These are phyloP conservation scores for Cinclus mexicanus DNA, from an alignment of 2,113 vertebrate species.

Conservation along the genomic window DNA sequence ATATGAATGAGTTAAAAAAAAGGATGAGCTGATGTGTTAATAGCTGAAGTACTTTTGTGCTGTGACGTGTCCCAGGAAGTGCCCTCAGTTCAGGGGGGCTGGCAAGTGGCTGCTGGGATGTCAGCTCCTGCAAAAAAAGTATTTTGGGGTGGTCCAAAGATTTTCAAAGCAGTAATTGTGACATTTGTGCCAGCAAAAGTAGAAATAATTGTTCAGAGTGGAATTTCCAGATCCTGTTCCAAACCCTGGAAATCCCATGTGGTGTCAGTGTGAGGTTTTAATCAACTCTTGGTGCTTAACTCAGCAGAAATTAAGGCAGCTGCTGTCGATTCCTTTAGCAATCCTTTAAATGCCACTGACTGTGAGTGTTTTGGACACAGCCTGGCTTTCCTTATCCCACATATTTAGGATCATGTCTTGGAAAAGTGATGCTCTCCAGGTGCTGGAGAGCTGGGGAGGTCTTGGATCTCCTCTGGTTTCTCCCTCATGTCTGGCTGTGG, in stretches of 20 bases:
- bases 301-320: not conserved
- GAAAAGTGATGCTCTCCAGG: fast-evolving
- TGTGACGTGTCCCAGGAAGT: not conserved
- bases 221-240: not conserved
- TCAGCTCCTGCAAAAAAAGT: not conserved
- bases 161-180: not conserved
- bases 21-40: not conserved
- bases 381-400: not conserved
- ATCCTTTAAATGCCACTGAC: not conserved
- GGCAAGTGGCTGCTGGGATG: not conserved
- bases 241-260: not conserved
- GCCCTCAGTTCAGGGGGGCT: not conserved
- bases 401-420: fast-evolving
- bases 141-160: not conserved
- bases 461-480: not conserved
- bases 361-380: not conserved
- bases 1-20: not conserved
- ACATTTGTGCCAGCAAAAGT: not conserved
- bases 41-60: not conserved
- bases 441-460: not conserved
- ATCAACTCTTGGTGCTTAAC: not conserved
- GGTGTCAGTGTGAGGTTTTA: not conserved
- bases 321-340: not conserved
- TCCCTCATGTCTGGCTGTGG: fast-evolving
- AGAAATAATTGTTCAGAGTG: not conserved